phyloP scores from a whole-genome alignment of 2,113 vertebrate species.

The Zapus hudsonius region DNA sequence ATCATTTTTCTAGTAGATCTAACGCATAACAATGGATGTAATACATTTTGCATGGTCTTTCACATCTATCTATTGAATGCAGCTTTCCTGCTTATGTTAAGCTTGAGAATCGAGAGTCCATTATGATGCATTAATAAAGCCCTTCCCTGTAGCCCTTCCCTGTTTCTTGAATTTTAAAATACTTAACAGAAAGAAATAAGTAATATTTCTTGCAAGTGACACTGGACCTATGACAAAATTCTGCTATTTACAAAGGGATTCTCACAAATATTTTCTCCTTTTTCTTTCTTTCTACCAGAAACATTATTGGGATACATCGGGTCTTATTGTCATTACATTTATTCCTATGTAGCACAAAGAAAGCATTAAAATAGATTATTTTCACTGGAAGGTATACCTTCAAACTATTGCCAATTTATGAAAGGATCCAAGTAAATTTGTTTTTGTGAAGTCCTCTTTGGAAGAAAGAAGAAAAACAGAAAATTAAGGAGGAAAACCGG shows the following conservation, averaged over 20 bases:
- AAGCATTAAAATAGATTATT: not conserved
- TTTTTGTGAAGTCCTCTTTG: not conserved
- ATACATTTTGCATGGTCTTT: conserved; percentile 50
- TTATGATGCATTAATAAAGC: not conserved
- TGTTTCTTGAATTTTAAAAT: conserved; percentile 29
- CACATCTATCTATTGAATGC: conserved; percentile 30
- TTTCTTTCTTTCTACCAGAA: not conserved
- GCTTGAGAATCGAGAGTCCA: not conserved
- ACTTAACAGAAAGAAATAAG: not conserved
- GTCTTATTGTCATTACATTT: not conserved
- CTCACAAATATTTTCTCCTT: not conserved
- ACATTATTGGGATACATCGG: not conserved
- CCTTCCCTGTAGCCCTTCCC: not conserved
- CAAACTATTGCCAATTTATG: not conserved
- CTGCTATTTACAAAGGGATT: not conserved
- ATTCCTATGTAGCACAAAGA: not conserved
- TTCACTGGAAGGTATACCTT: conserved; percentile 1
- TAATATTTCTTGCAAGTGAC: not conserved
- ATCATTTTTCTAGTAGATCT: not conserved
- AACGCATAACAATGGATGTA: not conserved
- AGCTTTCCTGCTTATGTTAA: conserved; percentile 8
- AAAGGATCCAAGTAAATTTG: not conserved
- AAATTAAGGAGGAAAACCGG: not conserved
- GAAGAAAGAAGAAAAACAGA: not conserved
- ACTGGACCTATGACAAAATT: not conserved